Percentiles rank a stretch among this genome's conserved stretches.
Evolutionary conservation across 2,888 invertebrate genomes (phyloP).

Genomic region (Sesia apiformis): DNA sequence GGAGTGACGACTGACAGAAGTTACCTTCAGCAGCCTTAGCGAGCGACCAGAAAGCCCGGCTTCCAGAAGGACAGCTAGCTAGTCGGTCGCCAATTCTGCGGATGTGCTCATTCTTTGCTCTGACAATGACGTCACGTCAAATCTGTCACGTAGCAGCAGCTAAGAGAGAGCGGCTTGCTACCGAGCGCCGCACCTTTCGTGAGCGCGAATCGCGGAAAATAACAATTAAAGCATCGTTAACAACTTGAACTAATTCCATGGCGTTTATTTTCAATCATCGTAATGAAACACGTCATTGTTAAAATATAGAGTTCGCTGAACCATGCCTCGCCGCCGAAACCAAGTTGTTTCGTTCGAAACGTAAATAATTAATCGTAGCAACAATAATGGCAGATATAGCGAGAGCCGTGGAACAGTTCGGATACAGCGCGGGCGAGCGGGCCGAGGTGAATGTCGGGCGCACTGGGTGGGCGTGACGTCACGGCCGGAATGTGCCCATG

Average conservation of each 20-base stretch:
- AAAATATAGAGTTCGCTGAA: constrained; percentile 28
- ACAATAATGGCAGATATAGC: constrained; percentile 53
- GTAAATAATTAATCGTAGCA: constrained; percentile 50
- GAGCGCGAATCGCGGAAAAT: constrained; percentile 15
- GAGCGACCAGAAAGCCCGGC: no score
- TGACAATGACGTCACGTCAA: no score
- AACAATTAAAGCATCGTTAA: constrained; percentile 34
- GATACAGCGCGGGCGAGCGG: constrained; percentile 20
- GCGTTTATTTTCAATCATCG: constrained; percentile 28
- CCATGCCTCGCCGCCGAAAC: constrained; percentile 25
- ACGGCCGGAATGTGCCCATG: constrained; percentile 66
- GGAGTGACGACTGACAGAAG: no score
- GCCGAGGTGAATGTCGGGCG: constrained; percentile 64
- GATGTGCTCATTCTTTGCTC: no score
- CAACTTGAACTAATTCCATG: constrained; percentile 28
- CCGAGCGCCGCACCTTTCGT: constrained; percentile 10
- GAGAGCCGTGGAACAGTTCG: constrained; percentile 34
- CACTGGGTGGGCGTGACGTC: constrained; percentile 73
- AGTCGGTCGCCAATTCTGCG: no score
- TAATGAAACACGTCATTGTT: constrained; percentile 17
- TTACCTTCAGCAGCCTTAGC: no score
- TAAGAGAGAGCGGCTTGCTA: constrained; percentile 1
- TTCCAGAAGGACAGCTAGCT: no score
- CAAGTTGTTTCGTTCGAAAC: constrained; percentile 15
- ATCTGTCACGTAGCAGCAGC: no score